Base-by-base conservation (phyloP, 2,113 vertebrate species). In the Addax nasomaculatus region DNA sequence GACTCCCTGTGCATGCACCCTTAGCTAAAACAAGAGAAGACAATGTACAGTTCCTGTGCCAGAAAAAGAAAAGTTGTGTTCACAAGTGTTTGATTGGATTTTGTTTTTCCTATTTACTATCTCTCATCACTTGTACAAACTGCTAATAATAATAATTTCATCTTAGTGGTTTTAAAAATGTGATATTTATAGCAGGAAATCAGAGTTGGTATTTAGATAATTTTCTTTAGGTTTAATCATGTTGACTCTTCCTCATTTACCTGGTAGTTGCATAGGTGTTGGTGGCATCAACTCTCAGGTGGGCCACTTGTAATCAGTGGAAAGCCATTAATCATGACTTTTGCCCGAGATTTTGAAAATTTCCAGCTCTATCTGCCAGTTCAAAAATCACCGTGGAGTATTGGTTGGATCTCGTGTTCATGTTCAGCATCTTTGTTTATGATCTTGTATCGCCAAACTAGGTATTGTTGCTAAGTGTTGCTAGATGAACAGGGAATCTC, bases 281-380 rank as follows among this genome's bases (percentile, higher is more conserved):
- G 49, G 76, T 81, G 80, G 51, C 29, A 14, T 80, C 70, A 19
- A 27, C 51, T 57, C 90, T 91, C 93, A 83, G 64, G 57, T 57
- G 76, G 43, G 57, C 73, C 47, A 70, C 81, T 64, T 85, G 53
- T 53, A 55, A 15, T 78, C 89, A n/a, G 36, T 30, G 30, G 51
- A 93, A 92, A 85, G 64, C 85, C 80, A 43, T 89, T 95, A 92
- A 83, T 97, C 80, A 84, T 60, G 86, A 92, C 64, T 39, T 57
- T 88, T 64, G 88, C 36, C 58, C 96, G 85, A 95, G 94, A 96
- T 85, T 96, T 87, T 88, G 85, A 87, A 85, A 90, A 73, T 89
- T 57, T 53, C 49, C 60, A 94, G 14, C 47, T 90, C 43, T 89
- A n/a, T 87, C 80, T 94, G 49, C 33, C 94, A 84, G 25, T 79